A percentile compares a stretch with the other conserved stretches of the same genome.
Conservation (phyloP, 2,888 invertebrate genomes). For the Nomada lathburiana region DNA sequence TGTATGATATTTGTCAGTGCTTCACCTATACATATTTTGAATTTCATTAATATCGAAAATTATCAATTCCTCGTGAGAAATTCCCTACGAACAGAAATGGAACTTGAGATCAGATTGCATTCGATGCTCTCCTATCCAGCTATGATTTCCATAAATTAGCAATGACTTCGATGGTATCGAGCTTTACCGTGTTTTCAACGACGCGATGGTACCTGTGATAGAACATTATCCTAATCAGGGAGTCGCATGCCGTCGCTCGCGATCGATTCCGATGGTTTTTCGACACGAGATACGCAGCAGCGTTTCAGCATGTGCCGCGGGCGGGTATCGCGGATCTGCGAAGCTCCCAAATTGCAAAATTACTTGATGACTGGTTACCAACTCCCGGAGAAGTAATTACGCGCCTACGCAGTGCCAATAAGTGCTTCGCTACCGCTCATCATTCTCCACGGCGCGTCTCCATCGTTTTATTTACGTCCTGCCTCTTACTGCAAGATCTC, state of each 20-base stretch:
- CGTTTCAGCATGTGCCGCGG: slow-evolving; percentile 56
- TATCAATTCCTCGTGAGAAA: neutral
- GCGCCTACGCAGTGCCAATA: slow-evolving; percentile 73
- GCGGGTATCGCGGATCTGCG: slow-evolving; percentile 53
- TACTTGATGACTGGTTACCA: slow-evolving; percentile 73
- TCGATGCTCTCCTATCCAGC: neutral
- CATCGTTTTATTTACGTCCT: slow-evolving; percentile 7
- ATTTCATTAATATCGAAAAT: no score
- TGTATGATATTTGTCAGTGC: no score
- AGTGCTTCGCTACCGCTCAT: slow-evolving; percentile 65
- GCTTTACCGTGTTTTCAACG: neutral
- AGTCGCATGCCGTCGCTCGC: neutral
- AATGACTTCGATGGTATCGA: slow-evolving; percentile 9
- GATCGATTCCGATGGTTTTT: slow-evolving; percentile 8
- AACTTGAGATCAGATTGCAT: neutral
- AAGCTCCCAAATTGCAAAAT: slow-evolving; percentile 78
- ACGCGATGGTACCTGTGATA: neutral
- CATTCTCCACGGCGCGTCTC: slow-evolving; percentile 53
- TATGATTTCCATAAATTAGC: slow-evolving; percentile 25
- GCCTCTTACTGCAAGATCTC: neutral
- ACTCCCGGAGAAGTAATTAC: slow-evolving; percentile 74
- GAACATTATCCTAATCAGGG: slow-evolving; percentile 12
- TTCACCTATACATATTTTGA: no score
- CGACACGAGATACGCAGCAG: slow-evolving; percentile 34
- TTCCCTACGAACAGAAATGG: neutral